phyloP scores from a whole-genome alignment of 2,113 vertebrate species.

The Platichthys stellatus region DNA sequence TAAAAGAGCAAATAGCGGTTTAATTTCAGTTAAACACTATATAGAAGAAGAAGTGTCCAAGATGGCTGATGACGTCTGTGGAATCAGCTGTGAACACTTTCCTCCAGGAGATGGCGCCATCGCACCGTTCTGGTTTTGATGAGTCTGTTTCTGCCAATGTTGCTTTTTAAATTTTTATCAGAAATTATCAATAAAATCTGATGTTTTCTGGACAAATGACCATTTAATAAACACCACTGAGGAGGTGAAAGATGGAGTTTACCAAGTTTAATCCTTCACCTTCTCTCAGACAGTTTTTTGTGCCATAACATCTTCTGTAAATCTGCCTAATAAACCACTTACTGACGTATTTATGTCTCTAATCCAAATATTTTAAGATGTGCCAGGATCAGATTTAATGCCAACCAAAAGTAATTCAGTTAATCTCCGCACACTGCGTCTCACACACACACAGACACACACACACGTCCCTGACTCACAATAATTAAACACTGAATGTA shows the following conservation, averaged over 20 bases:
- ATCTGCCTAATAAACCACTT: neutral
- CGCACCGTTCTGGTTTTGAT: neutral
- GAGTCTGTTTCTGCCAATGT: too few species aligned
- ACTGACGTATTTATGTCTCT: neutral
- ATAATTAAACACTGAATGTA: slow-evolving; percentile 14
- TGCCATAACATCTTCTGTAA: too few species aligned
- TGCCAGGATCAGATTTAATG: slow-evolving; percentile 1
- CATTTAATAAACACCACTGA: too few species aligned
- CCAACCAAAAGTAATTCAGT: neutral
- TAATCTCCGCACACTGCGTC: neutral
- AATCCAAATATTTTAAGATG: slow-evolving; percentile 35
- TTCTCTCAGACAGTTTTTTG: neutral
- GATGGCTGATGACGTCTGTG: neutral
- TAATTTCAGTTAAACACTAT: neutral
- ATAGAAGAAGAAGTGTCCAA: neutral
- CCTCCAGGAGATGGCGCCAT: slow-evolving; percentile 45
- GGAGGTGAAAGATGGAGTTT: too few species aligned
- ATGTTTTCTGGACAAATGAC: too few species aligned
- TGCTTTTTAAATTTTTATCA: too few species aligned
- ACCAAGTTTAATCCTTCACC: neutral
- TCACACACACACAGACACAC: neutral
- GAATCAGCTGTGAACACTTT: neutral
- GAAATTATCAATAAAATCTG: too few species aligned
- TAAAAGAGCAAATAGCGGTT: too few species aligned
- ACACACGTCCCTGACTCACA: neutral